These are phyloP conservation scores for Cantharis rustica DNA, from an alignment of 2,888 invertebrate genomes.

Conservation along the genomic window DNA sequence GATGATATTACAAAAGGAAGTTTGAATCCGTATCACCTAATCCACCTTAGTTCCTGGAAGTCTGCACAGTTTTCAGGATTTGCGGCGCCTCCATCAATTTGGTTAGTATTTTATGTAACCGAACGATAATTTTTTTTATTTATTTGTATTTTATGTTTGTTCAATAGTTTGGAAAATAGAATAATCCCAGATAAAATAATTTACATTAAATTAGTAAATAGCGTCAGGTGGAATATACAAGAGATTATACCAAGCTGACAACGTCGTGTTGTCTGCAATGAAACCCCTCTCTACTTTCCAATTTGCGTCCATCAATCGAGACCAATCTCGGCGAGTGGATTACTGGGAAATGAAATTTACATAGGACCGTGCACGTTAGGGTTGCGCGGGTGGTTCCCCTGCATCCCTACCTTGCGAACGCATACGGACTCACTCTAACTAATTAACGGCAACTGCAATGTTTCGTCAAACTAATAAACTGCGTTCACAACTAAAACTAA, in stretches of 20 bases:
- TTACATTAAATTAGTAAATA: conserved; percentile 34
- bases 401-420: conserved; percentile 16
- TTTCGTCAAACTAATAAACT: conserved; percentile 16
- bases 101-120: conserved; percentile 29
- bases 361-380: conserved; percentile 54
- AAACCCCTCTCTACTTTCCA: conserved; percentile 61
- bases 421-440: conserved; percentile 25
- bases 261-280: conserved; percentile 37
- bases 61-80: conserved; percentile 48
- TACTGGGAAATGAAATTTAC: conserved; percentile 72
- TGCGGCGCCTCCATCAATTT: conserved; percentile 44
- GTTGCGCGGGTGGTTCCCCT: conserved; percentile 12
- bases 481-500: conserved; percentile 7
- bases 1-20: conserved; percentile 39
- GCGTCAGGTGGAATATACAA: conserved; percentile 28
- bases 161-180: not conserved
- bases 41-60: conserved; percentile 47
- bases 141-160: not conserved
- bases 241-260: conserved; percentile 41
- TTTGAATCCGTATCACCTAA: conserved; percentile 46
- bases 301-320: conserved; percentile 74
- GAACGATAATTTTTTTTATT: not conserved
- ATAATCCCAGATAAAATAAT: not conserved
- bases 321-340: conserved; percentile 73
- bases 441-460: conserved; percentile 21